phyloP scores from a whole-genome alignment of 2,113 vertebrate species.

The Apaloderma vittatum region DNA sequence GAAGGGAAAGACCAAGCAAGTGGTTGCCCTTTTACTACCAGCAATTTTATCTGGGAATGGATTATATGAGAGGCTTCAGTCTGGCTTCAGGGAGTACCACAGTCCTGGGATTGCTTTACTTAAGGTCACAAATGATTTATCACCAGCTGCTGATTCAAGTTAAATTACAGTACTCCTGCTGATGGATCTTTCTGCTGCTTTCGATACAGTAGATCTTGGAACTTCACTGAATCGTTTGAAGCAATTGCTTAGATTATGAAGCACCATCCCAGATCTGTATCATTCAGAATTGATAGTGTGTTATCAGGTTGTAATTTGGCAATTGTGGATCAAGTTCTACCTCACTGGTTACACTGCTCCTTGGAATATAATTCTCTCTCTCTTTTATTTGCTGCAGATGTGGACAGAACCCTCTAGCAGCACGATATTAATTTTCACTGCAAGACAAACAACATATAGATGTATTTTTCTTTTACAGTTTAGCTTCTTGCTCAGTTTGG shows the following conservation, averaged over 20 bases:
- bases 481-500: slow-evolving; percentile 12
- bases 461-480: slow-evolving; percentile 5
- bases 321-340: slow-evolving; percentile 40
- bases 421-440: slow-evolving; percentile 7
- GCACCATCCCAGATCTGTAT: neutral
- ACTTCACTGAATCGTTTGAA: neutral
- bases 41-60: slow-evolving; percentile 13
- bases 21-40: slow-evolving; percentile 15
- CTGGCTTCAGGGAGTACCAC: slow-evolving; percentile 28
- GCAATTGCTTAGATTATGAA: slow-evolving; percentile 29
- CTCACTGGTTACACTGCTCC: neutral
- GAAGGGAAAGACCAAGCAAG: slow-evolving; percentile 20
- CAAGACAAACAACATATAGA: neutral
- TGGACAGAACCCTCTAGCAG: slow-evolving; percentile 16
- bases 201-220: slow-evolving; percentile 22
- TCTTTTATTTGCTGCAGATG: slow-evolving; percentile 32
- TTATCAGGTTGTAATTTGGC: slow-evolving; percentile 10
- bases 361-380: slow-evolving; percentile 7
- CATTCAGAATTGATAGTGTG: neutral
- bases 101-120: slow-evolving; percentile 1
- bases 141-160: slow-evolving; percentile 41
- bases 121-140: slow-evolving; percentile 60
- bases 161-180: slow-evolving; percentile 48
- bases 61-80: slow-evolving; percentile 37
- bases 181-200: slow-evolving; percentile 51